Evolutionary conservation across 2,113 vertebrate species (phyloP).

Genomic region (Campylomormyrus numenius): DNA sequence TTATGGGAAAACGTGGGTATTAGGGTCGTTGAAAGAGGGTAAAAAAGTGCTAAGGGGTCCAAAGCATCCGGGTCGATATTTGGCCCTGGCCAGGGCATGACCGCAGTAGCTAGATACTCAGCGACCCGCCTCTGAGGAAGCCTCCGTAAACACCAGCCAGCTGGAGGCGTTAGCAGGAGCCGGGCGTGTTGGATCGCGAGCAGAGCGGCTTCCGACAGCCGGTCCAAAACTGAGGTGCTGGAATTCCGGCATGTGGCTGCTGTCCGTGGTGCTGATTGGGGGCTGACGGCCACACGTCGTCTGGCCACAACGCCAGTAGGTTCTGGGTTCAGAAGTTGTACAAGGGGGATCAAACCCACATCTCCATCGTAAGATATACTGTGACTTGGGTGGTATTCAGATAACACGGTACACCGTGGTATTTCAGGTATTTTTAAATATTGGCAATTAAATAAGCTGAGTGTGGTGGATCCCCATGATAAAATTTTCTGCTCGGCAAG

Average conservation of each 20-base stretch:
- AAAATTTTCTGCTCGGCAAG: background rate
- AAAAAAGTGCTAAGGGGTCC: background rate
- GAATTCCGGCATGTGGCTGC: background rate
- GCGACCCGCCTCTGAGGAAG: background rate
- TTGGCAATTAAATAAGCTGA: background rate
- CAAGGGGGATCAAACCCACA: background rate
- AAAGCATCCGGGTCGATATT: background rate
- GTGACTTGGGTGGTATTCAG: background rate
- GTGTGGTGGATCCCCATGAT: background rate
- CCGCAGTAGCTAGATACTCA: background rate
- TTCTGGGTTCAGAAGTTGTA: background rate
- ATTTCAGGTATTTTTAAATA: background rate
- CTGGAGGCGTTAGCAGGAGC: background rate
- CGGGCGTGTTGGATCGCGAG: background rate
- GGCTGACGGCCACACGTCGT: background rate
- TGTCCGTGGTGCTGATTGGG: background rate
- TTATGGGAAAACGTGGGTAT: background rate
- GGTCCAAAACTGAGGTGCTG: background rate
- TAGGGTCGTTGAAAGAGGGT: background rate
- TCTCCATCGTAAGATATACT: background rate
- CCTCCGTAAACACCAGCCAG: background rate
- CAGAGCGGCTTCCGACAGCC: background rate
- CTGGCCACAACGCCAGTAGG: background rate
- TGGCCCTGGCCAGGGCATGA: background rate
- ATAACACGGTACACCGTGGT: background rate